A percentile compares a stretch with the other conserved stretches of the same genome.
Conservation (phyloP, 2,113 vertebrate species). For the Neoarius graeffei region DNA sequence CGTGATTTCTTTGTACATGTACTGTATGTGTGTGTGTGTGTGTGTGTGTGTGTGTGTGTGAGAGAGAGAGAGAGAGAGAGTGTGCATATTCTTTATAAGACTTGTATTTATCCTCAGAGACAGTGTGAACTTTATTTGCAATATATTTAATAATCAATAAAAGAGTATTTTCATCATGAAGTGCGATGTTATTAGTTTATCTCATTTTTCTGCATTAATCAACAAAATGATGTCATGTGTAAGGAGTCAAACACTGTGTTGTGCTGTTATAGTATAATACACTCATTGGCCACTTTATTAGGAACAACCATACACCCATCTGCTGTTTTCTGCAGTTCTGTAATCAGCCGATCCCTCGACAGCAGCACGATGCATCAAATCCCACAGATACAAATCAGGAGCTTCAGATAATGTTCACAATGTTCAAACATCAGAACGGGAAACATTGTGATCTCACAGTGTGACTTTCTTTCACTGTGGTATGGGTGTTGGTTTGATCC, state of each 20-base stretch:
- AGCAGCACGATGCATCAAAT: too few species aligned
- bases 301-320: too few species aligned
- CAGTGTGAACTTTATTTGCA: slow-evolving; percentile 28
- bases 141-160: slow-evolving; percentile 57
- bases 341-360: too few species aligned
- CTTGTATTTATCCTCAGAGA: slow-evolving; percentile 24
- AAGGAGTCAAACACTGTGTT: neutral
- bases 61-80: neutral
- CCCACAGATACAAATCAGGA: too few species aligned
- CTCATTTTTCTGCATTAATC: neutral
- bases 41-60: neutral
- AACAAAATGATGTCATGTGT: too few species aligned
- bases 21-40: neutral
- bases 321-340: too few species aligned
- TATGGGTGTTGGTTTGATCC: too few species aligned
- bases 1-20: neutral
- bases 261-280: neutral
- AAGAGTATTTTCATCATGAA: slow-evolving; percentile 55
- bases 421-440: too few species aligned
- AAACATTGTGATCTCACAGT: too few species aligned
- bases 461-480: too few species aligned
- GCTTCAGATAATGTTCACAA: too few species aligned
- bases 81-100: slow-evolving; percentile 8
- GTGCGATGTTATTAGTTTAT: neutral
- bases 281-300: too few species aligned